Evolutionary conservation across 2,113 vertebrate genomes (phyloP), one percentile per base, ranked within the genome.

Genomic region (Elgaria multicarinata): DNA sequence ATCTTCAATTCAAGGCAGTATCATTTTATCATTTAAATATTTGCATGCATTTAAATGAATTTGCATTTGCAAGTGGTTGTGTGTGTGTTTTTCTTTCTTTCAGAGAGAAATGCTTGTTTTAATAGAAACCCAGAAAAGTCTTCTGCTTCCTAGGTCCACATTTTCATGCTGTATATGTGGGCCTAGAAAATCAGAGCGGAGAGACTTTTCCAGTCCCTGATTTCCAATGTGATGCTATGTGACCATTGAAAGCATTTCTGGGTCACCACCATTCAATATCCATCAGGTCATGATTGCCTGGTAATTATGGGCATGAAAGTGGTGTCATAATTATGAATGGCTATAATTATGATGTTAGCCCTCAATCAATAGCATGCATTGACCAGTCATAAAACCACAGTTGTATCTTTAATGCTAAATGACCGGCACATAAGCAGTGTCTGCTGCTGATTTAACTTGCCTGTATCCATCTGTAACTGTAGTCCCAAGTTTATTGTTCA

Each of bases 261-360:
- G 62, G 42, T 87, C 75, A 78, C 31, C 33, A 50, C 75, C 62
- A 50, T 87, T 36, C 76, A 87, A 50, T 44, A 50, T 50, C 31
- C 42, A 67, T 53, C 86, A 79, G 66, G 62, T 71, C 24, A 78
- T 78, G 78, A 78, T 79, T 50, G 75, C 42, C n/a, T 79, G 9
- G 75, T 87, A 67, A 87, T 78, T 78, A 67, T 67, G 62, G n/a
- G 7, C 75, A 87, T 78, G 77, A 87, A 50, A 87, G 36, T 20
- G 9, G 20, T 66, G 42, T 36, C 62, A 79, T 67, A 87, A 87
- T 50, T 79, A 78, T 67, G 58, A 67, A 79, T 87, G 67, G 74
- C 53, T 87, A 26, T 67, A 46, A 87, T 79, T 87, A 64, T 44
- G 74, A 44, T 67, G 72, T 87, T 79, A 79, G 42, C 31, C 33